Conservation (phyloP, 2,888 invertebrate genomes). For the Xestobium rufovillosum region DNA sequence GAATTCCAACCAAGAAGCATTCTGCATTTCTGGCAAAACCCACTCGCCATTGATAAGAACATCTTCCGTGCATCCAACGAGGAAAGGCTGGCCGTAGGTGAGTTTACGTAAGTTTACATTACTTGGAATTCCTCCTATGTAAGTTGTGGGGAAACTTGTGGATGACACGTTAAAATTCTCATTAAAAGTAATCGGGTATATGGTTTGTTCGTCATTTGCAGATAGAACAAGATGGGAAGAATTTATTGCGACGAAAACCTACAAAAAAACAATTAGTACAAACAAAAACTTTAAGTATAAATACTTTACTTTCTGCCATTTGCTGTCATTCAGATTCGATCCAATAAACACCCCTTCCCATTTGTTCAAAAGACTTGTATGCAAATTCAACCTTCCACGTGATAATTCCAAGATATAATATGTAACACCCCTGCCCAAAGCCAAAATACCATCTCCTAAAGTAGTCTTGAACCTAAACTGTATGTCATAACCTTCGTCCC, state of each 20-base stretch:
- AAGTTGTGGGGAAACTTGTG: slow-evolving; percentile 79
- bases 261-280: slow-evolving; percentile 15
- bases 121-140: slow-evolving; percentile 72
- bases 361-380: slow-evolving; percentile 78
- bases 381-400: slow-evolving; percentile 74
- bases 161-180: slow-evolving; percentile 70
- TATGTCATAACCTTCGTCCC: slow-evolving; percentile 85
- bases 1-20: slow-evolving; percentile 32
- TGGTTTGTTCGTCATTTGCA: slow-evolving; percentile 88
- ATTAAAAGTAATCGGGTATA: slow-evolving; percentile 79
- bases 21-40: slow-evolving; percentile 45
- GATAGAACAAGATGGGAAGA: slow-evolving; percentile 81
- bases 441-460: slow-evolving; percentile 74
- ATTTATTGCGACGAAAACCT: slow-evolving; percentile 81
- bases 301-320: slow-evolving; percentile 69
- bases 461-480: slow-evolving; percentile 87
- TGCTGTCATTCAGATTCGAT: slow-evolving; percentile 72
- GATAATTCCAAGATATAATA: slow-evolving; percentile 78
- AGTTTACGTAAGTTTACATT: slow-evolving; percentile 51
- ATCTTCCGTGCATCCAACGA: slow-evolving; percentile 90
- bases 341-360: slow-evolving; percentile 89
- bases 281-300: neutral
- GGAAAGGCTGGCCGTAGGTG: slow-evolving; percentile 66
- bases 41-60: slow-evolving; percentile 79
- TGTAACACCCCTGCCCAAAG: slow-evolving; percentile 75